A percentile compares a stretch with the other conserved stretches of the same genome.
Evolutionary conservation across 2,113 vertebrate genomes (phyloP).

Genomic region (Erythrolamprus reginae): DNA sequence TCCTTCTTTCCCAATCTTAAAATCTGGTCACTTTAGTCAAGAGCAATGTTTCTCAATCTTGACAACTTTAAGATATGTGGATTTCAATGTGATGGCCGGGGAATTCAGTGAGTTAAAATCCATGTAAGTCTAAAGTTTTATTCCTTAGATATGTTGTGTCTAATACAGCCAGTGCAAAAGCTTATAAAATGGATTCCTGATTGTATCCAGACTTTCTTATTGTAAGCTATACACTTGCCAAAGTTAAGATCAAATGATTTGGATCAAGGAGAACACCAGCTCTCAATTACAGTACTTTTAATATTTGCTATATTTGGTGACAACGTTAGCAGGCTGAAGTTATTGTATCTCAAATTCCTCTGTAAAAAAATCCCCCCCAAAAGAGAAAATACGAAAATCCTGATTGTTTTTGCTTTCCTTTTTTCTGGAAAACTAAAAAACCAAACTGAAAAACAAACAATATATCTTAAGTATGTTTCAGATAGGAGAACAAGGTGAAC

Average conservation of each 20-base stretch:
- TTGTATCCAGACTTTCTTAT: neutral
- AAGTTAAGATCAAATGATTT: constrained; percentile 21
- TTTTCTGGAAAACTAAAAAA: neutral
- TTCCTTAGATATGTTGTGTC: neutral
- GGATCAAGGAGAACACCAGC: neutral
- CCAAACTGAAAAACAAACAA: accelerated
- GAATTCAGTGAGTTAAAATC: neutral
- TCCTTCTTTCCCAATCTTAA: too few relatives aligned
- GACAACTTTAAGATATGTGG: neutral
- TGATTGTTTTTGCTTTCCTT: neutral
- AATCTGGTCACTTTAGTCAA: too few relatives aligned
- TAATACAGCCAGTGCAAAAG: neutral
- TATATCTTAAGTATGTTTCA: neutral
- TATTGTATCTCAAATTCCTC: neutral
- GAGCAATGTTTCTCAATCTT: neutral
- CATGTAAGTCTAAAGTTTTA: neutral
- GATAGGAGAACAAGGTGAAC: neutral
- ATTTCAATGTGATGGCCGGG: neutral
- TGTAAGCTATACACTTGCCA: neutral
- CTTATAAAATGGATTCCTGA: neutral
- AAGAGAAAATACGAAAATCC: neutral
- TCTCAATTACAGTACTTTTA: neutral
- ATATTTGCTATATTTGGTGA: neutral
- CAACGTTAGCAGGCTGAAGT: accelerated
- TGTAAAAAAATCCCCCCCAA: neutral